Conservation (phyloP, 1,140 invertebrate species). For the Drosophila mojavensis region DNA sequence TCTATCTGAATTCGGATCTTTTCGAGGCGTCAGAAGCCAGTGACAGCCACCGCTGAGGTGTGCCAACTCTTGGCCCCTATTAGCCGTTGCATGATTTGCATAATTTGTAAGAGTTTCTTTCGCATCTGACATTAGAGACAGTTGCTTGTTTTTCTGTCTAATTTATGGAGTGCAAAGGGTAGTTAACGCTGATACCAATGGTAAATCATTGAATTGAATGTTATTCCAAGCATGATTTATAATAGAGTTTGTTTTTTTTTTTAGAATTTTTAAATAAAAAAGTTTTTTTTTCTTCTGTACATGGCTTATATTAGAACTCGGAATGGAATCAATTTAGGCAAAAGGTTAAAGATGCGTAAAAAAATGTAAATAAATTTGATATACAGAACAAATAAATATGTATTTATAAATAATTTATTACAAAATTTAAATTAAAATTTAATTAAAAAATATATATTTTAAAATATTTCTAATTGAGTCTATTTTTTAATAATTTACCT, state of each 20-base stretch:
- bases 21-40: conserved; percentile 36
- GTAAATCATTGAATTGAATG: conserved; percentile 20
- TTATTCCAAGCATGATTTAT: background rate
- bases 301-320: background rate
- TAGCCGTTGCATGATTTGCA: conserved; percentile 38
- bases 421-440: no score
- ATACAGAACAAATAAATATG: no score
- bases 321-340: no score
- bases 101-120: conserved; percentile 31
- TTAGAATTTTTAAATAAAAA: background rate
- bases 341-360: no score
- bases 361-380: no score
- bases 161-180: conserved; percentile 22
- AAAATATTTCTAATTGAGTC: no score
- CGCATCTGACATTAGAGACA: conserved; percentile 32
- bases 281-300: background rate
- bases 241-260: no score
- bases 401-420: no score
- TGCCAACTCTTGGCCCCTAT: conserved; percentile 32
- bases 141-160: conserved; percentile 15
- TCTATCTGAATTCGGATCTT: background rate
- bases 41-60: background rate
- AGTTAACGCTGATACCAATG: background rate
- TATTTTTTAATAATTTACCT: no score
- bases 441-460: no score